Evolutionary conservation across 2,113 vertebrate genomes (phyloP).

Genomic region (Stictonetta naevosa): DNA sequence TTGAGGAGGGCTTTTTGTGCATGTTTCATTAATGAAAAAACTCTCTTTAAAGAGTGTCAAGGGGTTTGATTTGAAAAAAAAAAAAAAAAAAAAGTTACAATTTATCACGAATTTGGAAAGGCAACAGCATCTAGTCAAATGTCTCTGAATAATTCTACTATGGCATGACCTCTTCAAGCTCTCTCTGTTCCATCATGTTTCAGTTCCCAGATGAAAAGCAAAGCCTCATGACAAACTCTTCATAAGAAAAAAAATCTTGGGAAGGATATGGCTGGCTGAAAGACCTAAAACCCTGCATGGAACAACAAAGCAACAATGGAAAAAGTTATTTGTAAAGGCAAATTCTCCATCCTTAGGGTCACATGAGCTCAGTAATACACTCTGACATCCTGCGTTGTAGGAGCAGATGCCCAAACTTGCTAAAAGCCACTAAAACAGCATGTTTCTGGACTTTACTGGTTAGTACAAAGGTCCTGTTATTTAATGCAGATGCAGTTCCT

Average conservation of each 20-base stretch:
- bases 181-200: no score
- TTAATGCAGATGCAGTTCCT: not conserved
- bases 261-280: not conserved
- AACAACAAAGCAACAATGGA: not conserved
- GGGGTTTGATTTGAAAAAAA: not conserved
- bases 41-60: not conserved
- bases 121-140: not conserved
- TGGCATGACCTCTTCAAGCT: not conserved
- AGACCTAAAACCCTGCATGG: not conserved
- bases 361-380: not conserved
- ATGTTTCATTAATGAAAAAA: not conserved
- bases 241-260: conserved; percentile 20
- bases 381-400: not conserved
- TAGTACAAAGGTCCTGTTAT: not conserved
- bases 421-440: not conserved
- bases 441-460: not conserved
- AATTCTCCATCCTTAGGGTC: not conserved
- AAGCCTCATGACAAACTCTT: not conserved
- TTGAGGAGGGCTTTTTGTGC: not conserved
- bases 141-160: not conserved
- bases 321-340: not conserved
- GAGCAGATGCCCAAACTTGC: not conserved
- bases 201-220: not conserved
- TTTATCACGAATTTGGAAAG: not conserved
- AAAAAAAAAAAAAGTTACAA: not conserved